Percentiles rank a stretch among this genome's conserved stretches.
Conservation (phyloP, 2,797 vertebrate species). For the Enteromius argenteus region DNA sequence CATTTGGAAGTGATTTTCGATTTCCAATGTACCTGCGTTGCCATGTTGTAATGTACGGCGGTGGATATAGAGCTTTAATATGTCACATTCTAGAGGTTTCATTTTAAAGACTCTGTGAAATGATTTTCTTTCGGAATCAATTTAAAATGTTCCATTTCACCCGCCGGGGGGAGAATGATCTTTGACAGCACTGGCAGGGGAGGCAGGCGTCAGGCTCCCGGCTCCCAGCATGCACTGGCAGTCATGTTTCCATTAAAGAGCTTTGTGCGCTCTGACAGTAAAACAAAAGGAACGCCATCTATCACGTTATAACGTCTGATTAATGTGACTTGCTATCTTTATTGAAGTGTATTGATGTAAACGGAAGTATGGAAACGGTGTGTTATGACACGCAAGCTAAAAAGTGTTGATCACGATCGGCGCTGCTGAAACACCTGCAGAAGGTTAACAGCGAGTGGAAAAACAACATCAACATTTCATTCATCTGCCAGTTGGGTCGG, state of each 20-base stretch:
- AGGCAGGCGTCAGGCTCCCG: conserved; percentile 33
- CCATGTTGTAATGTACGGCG: not conserved
- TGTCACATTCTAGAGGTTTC: conserved; percentile 19
- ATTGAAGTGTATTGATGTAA: conserved; percentile 30
- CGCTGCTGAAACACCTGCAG: conserved; percentile 60
- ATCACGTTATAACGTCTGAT: conserved; percentile 29
- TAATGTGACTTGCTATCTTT: conserved; percentile 35
- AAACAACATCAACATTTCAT: conserved; percentile 57
- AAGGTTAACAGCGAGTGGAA: conserved; percentile 48
- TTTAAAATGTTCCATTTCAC: conserved; percentile 35
- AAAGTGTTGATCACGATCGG: conserved; percentile 43
- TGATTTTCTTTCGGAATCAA: conserved; percentile 49
- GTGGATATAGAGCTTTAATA: not conserved
- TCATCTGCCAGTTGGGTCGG: conserved; percentile 49
- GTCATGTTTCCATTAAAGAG: conserved; percentile 53
- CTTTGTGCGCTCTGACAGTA: conserved; percentile 48
- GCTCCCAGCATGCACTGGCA: conserved; percentile 35
- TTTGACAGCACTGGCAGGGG: conserved; percentile 39
- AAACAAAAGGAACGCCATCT: conserved; percentile 46
- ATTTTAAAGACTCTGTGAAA: conserved; percentile 23
- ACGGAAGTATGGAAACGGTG: conserved; percentile 15
- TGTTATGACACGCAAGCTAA: conserved; percentile 9
- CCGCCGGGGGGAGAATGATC: conserved; percentile 23
- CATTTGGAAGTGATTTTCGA: conserved; percentile 18
- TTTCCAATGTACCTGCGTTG: conserved; percentile 25